phyloP scores from a whole-genome alignment of 2,888 invertebrate species.

The Pristionchus maxplancki region DNA sequence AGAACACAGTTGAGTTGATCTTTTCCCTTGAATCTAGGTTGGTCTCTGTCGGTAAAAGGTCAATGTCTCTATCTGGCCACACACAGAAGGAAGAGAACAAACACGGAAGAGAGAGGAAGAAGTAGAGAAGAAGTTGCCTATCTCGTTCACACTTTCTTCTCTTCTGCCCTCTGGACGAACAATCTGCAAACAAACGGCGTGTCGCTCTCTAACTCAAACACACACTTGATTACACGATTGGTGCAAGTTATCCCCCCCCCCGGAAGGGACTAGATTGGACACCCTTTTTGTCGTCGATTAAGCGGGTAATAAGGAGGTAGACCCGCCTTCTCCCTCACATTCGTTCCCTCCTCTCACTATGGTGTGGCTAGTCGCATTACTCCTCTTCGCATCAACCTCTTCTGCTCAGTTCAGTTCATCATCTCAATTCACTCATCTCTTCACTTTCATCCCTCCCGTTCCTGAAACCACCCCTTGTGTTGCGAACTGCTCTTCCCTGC shows the following conservation, averaged over 20 bases:
- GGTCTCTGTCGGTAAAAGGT: neutral
- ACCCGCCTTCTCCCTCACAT: neutral
- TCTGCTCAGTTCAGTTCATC: neutral
- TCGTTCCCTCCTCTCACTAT: neutral
- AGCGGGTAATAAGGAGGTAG: slow-evolving; percentile 16
- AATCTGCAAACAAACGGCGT: slow-evolving; percentile 24
- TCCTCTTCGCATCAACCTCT: neutral
- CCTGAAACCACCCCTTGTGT: neutral
- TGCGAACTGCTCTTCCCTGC: neutral
- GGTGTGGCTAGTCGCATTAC: neutral
- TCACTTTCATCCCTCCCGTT: neutral
- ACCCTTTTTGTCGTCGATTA: neutral
- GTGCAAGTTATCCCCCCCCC: neutral
- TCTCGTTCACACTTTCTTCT: slow-evolving; percentile 22
- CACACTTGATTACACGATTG: neutral
- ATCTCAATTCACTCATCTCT: neutral
- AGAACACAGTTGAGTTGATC: neutral
- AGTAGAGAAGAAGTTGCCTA: neutral
- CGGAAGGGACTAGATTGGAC: slow-evolving; percentile 15
- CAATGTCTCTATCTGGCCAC: slow-evolving; percentile 5
- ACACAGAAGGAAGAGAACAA: neutral
- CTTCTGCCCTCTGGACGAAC: neutral
- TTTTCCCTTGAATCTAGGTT: neutral
- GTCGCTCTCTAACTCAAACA: slow-evolving; percentile 11
- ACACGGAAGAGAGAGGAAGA: slow-evolving; percentile 15